phyloP scores from a whole-genome alignment of 2,797 vertebrate species.

The Megalops cyprinoides region DNA sequence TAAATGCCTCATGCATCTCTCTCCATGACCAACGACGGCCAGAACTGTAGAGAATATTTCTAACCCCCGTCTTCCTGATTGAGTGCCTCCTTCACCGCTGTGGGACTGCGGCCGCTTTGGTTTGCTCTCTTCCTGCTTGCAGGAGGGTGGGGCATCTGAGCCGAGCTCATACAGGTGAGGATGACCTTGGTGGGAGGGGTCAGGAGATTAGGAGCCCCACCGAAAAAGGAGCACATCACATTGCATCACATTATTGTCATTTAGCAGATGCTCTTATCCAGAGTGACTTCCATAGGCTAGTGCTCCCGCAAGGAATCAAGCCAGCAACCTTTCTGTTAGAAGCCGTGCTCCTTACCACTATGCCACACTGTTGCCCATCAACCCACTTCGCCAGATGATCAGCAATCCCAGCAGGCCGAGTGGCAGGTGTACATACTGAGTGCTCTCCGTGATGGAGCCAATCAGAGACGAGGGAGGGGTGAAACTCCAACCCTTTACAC shows the following conservation, averaged over 20 bases:
- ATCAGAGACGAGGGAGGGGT: not conserved
- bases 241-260: no score
- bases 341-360: no score
- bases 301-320: no score
- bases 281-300: no score
- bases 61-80: not conserved
- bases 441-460: not conserved
- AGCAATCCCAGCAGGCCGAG: not conserved
- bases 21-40: not conserved
- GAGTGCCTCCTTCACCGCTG: conserved; percentile 10
- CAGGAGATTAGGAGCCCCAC: no score
- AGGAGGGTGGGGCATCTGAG: not conserved
- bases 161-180: conserved; percentile 21
- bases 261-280: no score
- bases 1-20: not conserved
- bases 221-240: no score
- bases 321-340: no score
- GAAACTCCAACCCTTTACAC: no score
- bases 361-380: no score
- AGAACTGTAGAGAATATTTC: conserved; percentile 15
- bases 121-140: conserved; percentile 13
- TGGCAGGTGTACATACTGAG: not conserved
- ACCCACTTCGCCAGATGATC: not conserved
- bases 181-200: no score
- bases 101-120: conserved; percentile 1